Evolutionary conservation across 2,113 vertebrate species (phyloP), one percentile per base, ranked within the genome.

Genomic region (Agapornis roseicollis): DNA sequence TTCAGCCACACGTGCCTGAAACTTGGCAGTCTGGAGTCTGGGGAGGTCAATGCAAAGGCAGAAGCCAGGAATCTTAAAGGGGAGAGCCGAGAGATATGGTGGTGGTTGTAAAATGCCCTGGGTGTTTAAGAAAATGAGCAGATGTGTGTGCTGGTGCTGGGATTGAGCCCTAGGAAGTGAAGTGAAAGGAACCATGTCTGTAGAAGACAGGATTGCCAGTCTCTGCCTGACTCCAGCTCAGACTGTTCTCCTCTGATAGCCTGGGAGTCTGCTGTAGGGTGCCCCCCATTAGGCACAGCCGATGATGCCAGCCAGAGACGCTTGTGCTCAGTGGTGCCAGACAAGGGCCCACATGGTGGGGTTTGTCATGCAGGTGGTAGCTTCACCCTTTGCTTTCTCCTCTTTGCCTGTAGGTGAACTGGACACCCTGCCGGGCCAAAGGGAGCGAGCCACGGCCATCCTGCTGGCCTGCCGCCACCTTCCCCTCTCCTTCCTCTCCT

Each of bases 391-490:
- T 35, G 71, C 11, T 93, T 65, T 92, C 71, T 64, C 2, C 46
- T 55, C 17, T 91, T 47, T 76, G 19, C 7, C 2, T 2, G 0
- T 47, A 97, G 98, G 98, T 97, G 99, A 99, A 24, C 96, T 98
- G 47, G 99, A 98, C 44, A 95, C 98, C 2, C 96, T 99, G 97
- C 98, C 99, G 0, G 99, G 99, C 6, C 99, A 99, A 96, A 97
- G 99, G 68, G 99, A 99, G 94, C 96, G 99, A 58, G 99, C 99
- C 77, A 99, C 99, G 0, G 99, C 99, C 92, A 99, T 99, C 96
- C 98, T 99, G 50, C 89, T 99, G 97, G 99, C 99, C 74, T 99
- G 99, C 90, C 99, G 99, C 88, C 99, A 99, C 93, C 99, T 99
- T 22, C 99, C 99, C 33, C 98, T 99, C 80, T 99, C 99, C 22